Percentiles rank a stretch among this genome's conserved stretches.
These are phyloP conservation scores for Tragelaphus scriptus DNA, from an alignment of 2,113 vertebrate species.

Conservation along the genomic window DNA sequence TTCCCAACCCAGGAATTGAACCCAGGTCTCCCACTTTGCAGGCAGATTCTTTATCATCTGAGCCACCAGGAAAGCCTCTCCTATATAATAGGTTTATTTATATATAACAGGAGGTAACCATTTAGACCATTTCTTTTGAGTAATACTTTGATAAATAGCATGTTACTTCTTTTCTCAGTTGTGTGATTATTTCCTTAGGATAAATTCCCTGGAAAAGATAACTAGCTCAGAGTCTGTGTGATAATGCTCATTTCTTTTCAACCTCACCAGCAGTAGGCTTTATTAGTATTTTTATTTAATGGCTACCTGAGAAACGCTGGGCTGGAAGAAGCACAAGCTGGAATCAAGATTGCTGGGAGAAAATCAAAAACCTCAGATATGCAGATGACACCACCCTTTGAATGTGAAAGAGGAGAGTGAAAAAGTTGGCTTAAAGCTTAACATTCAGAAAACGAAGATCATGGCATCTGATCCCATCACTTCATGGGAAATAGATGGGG, in stretches of 20 bases:
- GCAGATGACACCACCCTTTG: too few species aligned
- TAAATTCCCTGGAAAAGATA: slow-evolving; percentile 1
- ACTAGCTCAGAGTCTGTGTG: neutral
- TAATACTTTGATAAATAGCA: neutral
- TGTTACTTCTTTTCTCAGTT: neutral
- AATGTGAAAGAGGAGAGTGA: too few species aligned
- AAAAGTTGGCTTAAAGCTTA: too few species aligned
- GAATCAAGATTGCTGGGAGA: too few species aligned
- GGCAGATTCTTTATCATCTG: neutral
- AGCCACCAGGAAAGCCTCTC: neutral
- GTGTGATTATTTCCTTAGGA: neutral
- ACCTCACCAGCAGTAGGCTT: neutral
- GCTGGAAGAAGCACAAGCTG: too few species aligned
- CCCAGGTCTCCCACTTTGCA: neutral
- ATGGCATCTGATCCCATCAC: too few species aligned
- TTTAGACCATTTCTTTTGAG: neutral
- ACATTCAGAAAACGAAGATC: too few species aligned
- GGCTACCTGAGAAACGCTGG: neutral
- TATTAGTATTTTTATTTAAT: neutral
- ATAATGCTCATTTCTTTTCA: neutral
- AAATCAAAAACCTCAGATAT: too few species aligned
- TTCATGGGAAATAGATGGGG: too few species aligned
- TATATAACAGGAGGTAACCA: neutral
- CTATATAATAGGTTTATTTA: neutral
- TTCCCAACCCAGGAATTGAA: neutral